Base-by-base conservation (phyloP, 2,797 vertebrate genomes). In the Sebastiscus albofasciatus region DNA sequence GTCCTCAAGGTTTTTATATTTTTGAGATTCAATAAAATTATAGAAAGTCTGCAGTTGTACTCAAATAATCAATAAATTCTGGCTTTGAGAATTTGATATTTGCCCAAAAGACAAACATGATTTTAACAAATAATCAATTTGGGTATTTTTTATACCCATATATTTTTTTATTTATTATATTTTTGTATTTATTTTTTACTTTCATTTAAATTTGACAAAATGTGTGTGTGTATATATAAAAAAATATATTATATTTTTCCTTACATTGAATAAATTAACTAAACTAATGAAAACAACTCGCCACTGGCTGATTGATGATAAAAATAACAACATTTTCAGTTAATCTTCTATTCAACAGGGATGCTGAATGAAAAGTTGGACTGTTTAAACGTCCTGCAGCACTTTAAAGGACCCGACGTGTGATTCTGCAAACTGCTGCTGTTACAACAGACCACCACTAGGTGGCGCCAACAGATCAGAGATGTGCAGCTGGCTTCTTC, bases 381-480 rank as follows among this genome's bases (percentile, higher is more conserved):
- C 36, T 14, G 36, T 39, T 39, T 14, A 39, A 39, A 39, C 0
- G 1, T 39, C 36, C 36, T 24, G 11, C 34, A 10, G 5, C 3
- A 10, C 11, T 2, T 66, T n/a, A 9, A 20, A 61, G 18, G 8
- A 6, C 6, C 26, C 7, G 9, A 9, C 0, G 6, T 42, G 22
- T 26, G 26, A 36, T 2, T 1, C 29, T 36, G 59, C n/a, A 64
- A 33, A 26, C 58, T n/a, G 29, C 70, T 69, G 65, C 26, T 62
- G 70, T 54, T 54, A 13, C 29, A 31, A 0, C 2, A 4, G n/a
- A 2, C 0, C 0, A 10, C 69, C 88, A 65, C 13, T 33, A 87
- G 86, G 31, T 88, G 85, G 82, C 9, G 72, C 66, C 68, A 87
- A 36, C 13, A 83, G 77, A 90, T 3, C 67, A 75, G 18, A 12